Evolutionary conservation across 2,888 invertebrate species (phyloP).

Genomic region (Teleiodes luculella): DNA sequence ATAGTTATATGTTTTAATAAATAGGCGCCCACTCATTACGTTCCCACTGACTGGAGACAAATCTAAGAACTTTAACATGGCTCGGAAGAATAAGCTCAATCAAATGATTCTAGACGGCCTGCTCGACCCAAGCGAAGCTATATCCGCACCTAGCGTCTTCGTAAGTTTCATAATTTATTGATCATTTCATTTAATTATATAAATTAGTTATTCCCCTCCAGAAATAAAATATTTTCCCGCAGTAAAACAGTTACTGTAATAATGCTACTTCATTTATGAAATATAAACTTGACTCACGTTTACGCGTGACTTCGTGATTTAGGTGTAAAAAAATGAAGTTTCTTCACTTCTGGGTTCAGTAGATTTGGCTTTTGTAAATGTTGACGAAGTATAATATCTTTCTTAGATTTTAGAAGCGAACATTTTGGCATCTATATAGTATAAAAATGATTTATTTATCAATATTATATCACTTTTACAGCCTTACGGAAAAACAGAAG

Average conservation of each 20-base stretch:
- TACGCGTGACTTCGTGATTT: no score
- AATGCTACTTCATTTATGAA: no score
- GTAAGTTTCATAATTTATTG: constrained; percentile 41
- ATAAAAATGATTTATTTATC: no score
- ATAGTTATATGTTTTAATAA: background rate
- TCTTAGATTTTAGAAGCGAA: no score
- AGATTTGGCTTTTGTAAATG: no score
- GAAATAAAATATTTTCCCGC: no score
- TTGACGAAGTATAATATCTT: no score
- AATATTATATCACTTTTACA: constrained; percentile 25
- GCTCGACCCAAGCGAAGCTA: constrained; percentile 54
- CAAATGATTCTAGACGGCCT: constrained; percentile 67
- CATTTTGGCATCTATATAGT: no score
- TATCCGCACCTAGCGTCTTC: constrained; percentile 63
- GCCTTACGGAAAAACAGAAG: constrained; percentile 54
- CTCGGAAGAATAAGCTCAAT: constrained; percentile 61
- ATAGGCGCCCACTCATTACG: constrained; percentile 62
- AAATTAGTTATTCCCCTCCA: background rate
- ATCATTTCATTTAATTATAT: background rate
- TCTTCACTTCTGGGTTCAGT: no score
- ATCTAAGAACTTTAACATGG: constrained; percentile 53
- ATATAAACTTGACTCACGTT: no score
- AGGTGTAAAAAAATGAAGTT: no score
- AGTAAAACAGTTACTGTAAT: no score
- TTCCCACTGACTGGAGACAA: constrained; percentile 67